Conservation (phyloP, 2,888 invertebrate species). For the Synergus laeviventris region DNA sequence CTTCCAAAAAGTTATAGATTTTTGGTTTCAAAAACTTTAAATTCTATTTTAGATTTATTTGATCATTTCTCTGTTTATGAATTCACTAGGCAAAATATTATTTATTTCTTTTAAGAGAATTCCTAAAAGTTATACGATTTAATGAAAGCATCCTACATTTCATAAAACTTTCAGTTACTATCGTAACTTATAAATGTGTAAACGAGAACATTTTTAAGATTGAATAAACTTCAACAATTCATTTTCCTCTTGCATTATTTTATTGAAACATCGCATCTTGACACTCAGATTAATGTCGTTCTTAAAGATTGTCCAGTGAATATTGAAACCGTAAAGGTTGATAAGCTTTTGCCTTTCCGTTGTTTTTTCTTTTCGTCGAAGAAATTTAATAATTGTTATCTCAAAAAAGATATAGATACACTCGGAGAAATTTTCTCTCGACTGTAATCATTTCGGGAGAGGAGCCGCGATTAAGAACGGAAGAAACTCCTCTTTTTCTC, state of each 20-base stretch:
- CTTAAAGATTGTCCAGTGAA: constrained; percentile 37
- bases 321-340: constrained; percentile 22
- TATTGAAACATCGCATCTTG: constrained; percentile 10
- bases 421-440: constrained; percentile 23
- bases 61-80: too few relatives aligned
- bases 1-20: too few relatives aligned
- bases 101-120: too few relatives aligned
- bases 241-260: constrained; percentile 2
- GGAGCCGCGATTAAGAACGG: not conserved
- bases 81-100: too few relatives aligned
- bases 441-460: constrained; percentile 10
- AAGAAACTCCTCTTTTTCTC: not conserved
- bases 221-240: not conserved
- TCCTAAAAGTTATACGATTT: too few relatives aligned
- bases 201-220: not conserved
- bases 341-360: not conserved
- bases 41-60: too few relatives aligned
- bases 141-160: too few relatives aligned
- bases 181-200: too few relatives aligned
- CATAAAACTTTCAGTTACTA: too few relatives aligned
- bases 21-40: too few relatives aligned
- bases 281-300: constrained; percentile 34
- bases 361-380: not conserved
- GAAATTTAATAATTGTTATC: not conserved
- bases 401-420: not conserved